phyloP scores from a whole-genome alignment of 2,888 invertebrate species.

The Fabriciana adippe region DNA sequence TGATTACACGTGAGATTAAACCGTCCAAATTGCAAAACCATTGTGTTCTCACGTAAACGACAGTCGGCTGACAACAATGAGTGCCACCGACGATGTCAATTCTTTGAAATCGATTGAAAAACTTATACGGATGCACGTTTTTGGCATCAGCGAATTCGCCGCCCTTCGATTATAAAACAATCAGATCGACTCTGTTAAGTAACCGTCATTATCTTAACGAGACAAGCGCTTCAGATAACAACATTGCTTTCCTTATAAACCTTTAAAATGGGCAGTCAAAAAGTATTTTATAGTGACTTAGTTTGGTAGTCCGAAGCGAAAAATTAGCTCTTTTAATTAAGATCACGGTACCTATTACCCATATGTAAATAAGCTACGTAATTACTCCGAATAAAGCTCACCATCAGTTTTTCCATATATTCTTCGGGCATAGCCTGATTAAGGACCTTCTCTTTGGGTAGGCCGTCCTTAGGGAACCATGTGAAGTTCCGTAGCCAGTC shows the following conservation, averaged over 20 bases:
- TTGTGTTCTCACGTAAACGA: slow-evolving; percentile 79
- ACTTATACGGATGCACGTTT: slow-evolving; percentile 80
- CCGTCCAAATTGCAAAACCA: slow-evolving; percentile 68
- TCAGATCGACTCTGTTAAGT: slow-evolving; percentile 46
- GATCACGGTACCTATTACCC: slow-evolving; percentile 7
- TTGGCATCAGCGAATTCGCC: slow-evolving; percentile 76
- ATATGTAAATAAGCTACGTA: slow-evolving; percentile 19
- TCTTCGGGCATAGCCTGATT: slow-evolving; percentile 53
- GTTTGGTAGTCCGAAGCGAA: slow-evolving; percentile 2
- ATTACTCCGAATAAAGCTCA: slow-evolving; percentile 45
- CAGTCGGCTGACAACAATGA: slow-evolving; percentile 75
- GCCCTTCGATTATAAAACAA: slow-evolving; percentile 60
- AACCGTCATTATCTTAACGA: slow-evolving; percentile 44
- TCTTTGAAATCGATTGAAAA: slow-evolving; percentile 79
- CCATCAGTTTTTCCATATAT: slow-evolving; percentile 60
- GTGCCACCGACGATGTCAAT: slow-evolving; percentile 77
- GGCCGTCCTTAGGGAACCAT: slow-evolving; percentile 59
- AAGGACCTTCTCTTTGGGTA: slow-evolving; percentile 62
- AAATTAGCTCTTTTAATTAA: slow-evolving; percentile 8
- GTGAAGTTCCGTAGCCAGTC: slow-evolving; percentile 63
- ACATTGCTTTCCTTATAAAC: slow-evolving; percentile 34
- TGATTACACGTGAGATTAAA: slow-evolving; percentile 55
- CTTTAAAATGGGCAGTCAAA: slow-evolving; percentile 19
- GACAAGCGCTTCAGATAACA: slow-evolving; percentile 40
- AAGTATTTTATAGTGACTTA: slow-evolving; percentile 18